phyloP scores from a whole-genome alignment of 2,797 vertebrate species.

The Buceros bicornis region DNA sequence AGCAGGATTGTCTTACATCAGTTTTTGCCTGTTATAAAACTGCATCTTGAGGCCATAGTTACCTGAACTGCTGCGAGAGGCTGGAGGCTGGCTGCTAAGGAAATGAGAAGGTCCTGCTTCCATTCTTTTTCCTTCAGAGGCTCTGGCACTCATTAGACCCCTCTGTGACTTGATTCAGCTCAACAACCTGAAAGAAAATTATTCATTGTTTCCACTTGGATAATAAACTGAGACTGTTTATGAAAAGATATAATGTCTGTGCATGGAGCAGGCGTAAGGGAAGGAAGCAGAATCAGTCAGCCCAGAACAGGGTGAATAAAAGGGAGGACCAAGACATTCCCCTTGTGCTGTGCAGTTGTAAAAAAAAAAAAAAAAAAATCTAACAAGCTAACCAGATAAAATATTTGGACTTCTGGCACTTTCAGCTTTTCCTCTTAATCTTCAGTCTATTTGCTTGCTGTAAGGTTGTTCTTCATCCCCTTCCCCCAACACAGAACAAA shows the following conservation, averaged over 20 bases:
- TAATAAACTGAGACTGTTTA: not conserved
- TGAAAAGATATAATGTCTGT: not conserved
- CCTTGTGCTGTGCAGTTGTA: not conserved
- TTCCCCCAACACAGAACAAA: not conserved
- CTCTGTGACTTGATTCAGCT: not conserved
- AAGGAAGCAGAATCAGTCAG: not conserved
- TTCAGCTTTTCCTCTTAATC: not conserved
- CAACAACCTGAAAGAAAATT: not conserved
- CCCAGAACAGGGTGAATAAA: not conserved
- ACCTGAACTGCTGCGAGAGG: not conserved
- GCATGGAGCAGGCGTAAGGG: not conserved
- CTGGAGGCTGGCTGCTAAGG: not conserved
- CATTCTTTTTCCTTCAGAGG: not conserved
- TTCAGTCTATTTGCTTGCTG: not conserved
- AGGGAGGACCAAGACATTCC: not conserved
- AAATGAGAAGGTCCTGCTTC: not conserved
- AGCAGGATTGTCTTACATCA: not conserved
- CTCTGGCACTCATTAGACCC: not conserved
- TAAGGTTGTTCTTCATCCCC: not conserved
- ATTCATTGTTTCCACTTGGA: not conserved
- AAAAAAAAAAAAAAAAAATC: not conserved
- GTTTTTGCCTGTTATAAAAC: not conserved
- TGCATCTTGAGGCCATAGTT: not conserved
- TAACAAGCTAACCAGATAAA: not conserved
- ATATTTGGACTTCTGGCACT: not conserved